Evolutionary conservation across 1,140 invertebrate genomes (phyloP), one percentile per base, ranked within the genome.

Genomic region (Amphibalanus amphitrite): DNA sequence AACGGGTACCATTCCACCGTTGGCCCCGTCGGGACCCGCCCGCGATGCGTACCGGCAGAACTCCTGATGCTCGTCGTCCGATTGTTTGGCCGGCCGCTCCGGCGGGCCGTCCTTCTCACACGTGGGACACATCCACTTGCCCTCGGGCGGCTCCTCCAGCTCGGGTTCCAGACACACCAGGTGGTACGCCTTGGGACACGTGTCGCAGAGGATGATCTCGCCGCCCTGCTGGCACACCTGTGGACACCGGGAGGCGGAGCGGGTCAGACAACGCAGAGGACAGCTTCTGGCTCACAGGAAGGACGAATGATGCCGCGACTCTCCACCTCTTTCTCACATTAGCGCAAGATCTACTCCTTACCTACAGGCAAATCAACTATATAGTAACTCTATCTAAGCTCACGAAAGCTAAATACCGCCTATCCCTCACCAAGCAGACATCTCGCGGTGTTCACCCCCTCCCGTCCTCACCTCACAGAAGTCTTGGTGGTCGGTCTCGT

Each of bases 121-220:
- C 81, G 97, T 93, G 20, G 97, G 95, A 83, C 97, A 99, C 69
- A 93, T 97, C 97, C 97, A 99, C 81, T 96, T 95, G 28, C 97
- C 94, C 83, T 99, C 96, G 0, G 96, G 96, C 0, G 96, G 93
- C 78, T 99, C 95, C 78, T 99, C 97, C 72, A 99, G 82, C 81
- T 99, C 96, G 0, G 97, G 96, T 76, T 99, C 97, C 71, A 99
- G 82, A 80, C 97, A 99, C 1, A 98, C 95, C 77, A 98, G 84
- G 83, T 99, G 97, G 81, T 98, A 99, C 0, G 97, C 97, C 76
- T 94, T 84, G 0, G 97, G 96, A 82, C 97, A 99, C 0, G 96
- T 99, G 83, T 99, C 97, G 80, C 97, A 99, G 3, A 99, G 85
- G 72, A 99, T 98, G 72, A 99, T 99, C 83, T 99, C 97, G 40